phyloP scores from a whole-genome alignment of 2,113 vertebrate species.

The Rhinoptilus africanus region DNA sequence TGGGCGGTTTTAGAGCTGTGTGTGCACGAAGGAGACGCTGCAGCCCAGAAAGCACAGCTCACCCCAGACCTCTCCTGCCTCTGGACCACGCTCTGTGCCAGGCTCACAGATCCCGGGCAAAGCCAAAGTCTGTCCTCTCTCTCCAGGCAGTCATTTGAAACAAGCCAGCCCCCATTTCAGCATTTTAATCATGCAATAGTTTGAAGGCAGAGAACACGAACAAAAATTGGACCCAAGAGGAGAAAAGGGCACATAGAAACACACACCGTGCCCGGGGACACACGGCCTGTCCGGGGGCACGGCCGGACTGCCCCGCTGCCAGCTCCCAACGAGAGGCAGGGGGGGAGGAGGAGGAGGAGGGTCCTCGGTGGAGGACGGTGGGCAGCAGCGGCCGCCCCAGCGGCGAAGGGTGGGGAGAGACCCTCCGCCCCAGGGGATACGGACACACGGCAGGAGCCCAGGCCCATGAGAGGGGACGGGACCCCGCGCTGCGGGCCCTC shows the following conservation, averaged over 20 bases:
- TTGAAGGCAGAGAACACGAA: not conserved
- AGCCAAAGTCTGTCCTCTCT: not conserved
- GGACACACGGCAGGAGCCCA: not conserved
- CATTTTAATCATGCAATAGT: not conserved
- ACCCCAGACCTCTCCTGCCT: not conserved
- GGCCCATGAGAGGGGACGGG: not conserved
- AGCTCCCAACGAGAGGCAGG: not conserved
- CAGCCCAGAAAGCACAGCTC: not conserved
- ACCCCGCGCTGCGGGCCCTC: not conserved
- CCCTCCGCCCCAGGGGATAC: not conserved
- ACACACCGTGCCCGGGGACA: not conserved
- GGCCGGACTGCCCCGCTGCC: not conserved
- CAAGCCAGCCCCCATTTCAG: not conserved
- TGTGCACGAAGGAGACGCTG: accelerated
- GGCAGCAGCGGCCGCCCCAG: not conserved
- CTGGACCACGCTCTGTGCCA: accelerated
- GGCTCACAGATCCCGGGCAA: not conserved
- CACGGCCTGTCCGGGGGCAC: not conserved
- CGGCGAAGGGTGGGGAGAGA: not conserved
- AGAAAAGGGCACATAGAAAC: not conserved
- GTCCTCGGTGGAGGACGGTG: not conserved
- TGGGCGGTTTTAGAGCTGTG: not conserved
- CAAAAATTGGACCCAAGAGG: not conserved
- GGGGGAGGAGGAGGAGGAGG: not conserved
- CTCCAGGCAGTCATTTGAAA: not conserved